Conservation (phyloP, 2,797 vertebrate genomes). For the Trichosurus vulpecula region DNA sequence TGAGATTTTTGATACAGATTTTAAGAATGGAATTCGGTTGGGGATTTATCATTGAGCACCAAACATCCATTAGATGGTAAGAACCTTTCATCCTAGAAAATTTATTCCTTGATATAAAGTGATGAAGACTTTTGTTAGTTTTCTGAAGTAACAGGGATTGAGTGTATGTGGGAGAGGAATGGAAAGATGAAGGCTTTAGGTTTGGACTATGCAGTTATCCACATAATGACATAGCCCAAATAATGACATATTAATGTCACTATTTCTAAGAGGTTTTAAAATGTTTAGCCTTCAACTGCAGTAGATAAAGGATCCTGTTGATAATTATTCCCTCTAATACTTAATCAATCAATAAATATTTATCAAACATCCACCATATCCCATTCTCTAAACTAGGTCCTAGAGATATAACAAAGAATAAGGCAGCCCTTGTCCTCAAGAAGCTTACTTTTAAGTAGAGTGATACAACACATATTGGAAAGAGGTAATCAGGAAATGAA, state of each 20-base stretch:
- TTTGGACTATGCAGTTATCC: neutral
- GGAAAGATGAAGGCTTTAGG: neutral
- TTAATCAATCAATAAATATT: neutral
- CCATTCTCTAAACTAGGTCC: neutral
- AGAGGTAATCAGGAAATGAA: neutral
- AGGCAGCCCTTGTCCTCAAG: neutral
- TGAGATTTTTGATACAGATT: neutral
- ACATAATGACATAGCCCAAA: neutral
- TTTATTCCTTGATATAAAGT: neutral
- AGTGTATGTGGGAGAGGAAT: neutral
- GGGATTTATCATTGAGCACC: neutral
- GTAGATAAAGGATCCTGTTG: neutral
- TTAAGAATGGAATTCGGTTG: constrained; percentile 13
- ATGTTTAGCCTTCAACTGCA: neutral
- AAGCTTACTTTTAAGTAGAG: neutral
- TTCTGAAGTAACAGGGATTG: neutral
- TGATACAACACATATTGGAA: neutral
- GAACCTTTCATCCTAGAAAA: constrained; percentile 3
- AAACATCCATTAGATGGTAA: neutral
- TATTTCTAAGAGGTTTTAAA: neutral
- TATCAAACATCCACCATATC: neutral
- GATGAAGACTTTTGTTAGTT: neutral
- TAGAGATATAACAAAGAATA: neutral
- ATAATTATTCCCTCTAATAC: neutral
- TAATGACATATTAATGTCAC: neutral